Evolutionary conservation across 1,140 invertebrate species (phyloP).

Genomic region (Cyrtorhinus lividipennis): DNA sequence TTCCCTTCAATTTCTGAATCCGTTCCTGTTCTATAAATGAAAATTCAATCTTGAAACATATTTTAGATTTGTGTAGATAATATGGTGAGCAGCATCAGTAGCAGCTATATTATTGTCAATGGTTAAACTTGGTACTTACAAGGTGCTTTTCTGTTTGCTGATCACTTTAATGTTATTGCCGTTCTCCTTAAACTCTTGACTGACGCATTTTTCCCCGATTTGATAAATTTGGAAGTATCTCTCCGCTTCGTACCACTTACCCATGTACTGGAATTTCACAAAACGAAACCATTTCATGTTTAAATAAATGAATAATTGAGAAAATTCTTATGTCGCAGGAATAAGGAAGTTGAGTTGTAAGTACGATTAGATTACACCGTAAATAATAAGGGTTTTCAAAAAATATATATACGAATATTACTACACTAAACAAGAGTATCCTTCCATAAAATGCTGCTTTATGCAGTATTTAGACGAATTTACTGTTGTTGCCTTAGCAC

Average conservation of each 20-base stretch:
- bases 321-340: not conserved
- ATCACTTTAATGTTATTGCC: conserved; percentile 44
- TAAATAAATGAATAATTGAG: not conserved
- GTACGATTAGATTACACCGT: not conserved
- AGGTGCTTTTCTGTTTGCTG: conserved; percentile 42
- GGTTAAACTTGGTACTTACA: conserved; percentile 48
- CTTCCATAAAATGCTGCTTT: not conserved
- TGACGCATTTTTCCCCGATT: conserved; percentile 57
- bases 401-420: too few relatives aligned
- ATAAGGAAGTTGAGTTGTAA: not conserved
- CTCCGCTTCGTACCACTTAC: conserved; percentile 63
- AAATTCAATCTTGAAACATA: too few relatives aligned
- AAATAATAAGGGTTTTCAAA: too few relatives aligned
- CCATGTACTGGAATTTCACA: conserved; percentile 45
- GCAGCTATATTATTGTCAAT: too few relatives aligned
- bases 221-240: conserved; percentile 62
- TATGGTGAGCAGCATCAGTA: too few relatives aligned
- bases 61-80: too few relatives aligned
- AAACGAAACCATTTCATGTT: not conserved
- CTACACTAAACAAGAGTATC: too few relatives aligned
- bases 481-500: too few relatives aligned
- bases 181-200: conserved; percentile 43
- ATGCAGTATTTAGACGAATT: not conserved
- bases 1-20: conserved; percentile 40
- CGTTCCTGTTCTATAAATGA: conserved; percentile 29